A percentile compares a stretch with the other conserved stretches of the same genome.
These are phyloP conservation scores for Carcharodon carcharias DNA, from an alignment of 2,797 vertebrate genomes.

Conservation along the genomic window DNA sequence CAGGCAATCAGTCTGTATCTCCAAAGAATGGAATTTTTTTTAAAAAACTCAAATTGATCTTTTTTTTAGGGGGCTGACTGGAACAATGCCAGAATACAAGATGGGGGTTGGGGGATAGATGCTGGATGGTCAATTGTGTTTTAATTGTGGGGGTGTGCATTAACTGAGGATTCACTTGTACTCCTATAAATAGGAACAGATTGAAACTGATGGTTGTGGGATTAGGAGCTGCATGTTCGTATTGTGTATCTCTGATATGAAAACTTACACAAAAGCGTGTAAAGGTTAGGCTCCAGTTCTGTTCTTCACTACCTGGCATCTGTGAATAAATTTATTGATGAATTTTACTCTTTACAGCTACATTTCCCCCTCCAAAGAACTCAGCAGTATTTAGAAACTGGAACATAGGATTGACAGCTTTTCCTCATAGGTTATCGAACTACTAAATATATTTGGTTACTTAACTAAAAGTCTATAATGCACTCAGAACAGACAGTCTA, in stretches of 20 bases:
- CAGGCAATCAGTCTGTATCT: not conserved
- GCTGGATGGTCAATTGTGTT: not conserved
- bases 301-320: too few species aligned
- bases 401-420: not conserved
- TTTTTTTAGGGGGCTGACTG: not conserved
- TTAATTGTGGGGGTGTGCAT: not conserved
- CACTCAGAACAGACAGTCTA: not conserved
- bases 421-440: not conserved
- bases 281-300: too few species aligned
- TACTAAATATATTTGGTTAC: constrained; percentile 8
- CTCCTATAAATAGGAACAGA: too few species aligned
- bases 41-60: not conserved
- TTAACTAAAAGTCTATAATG: not conserved
- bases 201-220: too few species aligned
- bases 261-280: too few species aligned
- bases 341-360: not conserved
- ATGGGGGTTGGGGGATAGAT: not conserved
- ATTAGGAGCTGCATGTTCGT: too few species aligned
- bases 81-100: not conserved
- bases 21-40: not conserved
- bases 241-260: too few species aligned
- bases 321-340: too few species aligned
- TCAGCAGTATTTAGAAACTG: not conserved
- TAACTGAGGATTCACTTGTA: too few species aligned
- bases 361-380: not conserved